Base-by-base conservation (phyloP, 1,140 invertebrate species). In the Papilio glaucus region DNA sequence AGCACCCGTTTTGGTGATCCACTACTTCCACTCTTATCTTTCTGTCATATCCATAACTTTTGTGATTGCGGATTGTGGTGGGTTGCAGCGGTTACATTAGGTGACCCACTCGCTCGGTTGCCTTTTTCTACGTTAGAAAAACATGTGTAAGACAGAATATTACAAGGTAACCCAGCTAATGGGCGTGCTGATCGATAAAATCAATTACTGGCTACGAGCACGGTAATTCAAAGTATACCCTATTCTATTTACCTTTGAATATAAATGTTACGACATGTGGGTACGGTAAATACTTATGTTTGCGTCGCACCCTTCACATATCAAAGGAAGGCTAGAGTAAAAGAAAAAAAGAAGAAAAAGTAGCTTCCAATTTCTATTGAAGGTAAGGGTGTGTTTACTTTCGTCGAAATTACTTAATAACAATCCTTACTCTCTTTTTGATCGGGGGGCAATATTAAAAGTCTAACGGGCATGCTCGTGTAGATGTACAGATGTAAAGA, bases 321-420 rank as follows among this genome's bases (percentile, higher is more conserved):
- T 57, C 21, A 57, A 57, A 57, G 49, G 49, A 21, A 57, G 3
- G 49, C 3, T 57, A 57, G 49, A 57, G 24, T 57, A 24, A n/a
- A n/a, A n/a, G n/a, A n/a, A n/a, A n/a, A n/a, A n/a, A n/a, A n/a
- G n/a, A n/a, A n/a, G n/a, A n/a, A n/a, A 49, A 57, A 57, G 49
- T 57, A 26, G 49, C 49, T 57, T 12, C 49, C 49, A 57, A 57
- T 57, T 57, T 57, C 49, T 24, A 57, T 24, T 0, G 45, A 49
- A 49, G 49, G 10, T 21, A 57, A 57, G 18, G 49, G 49, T 57
- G 49, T 57, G 49, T 57, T 57, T 57, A 57, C 21, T 57, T 57
- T 26, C 10, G 1, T 57, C 21, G 49, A 57, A 57, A 57, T 57
- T 57, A 53, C 18, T 53, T 26, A 12, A 53, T 53, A 53, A 13